A percentile compares a stretch with the other conserved stretches of the same genome.
phyloP scores from a whole-genome alignment of 2,113 vertebrate species.

The Malurus cyaneus region DNA sequence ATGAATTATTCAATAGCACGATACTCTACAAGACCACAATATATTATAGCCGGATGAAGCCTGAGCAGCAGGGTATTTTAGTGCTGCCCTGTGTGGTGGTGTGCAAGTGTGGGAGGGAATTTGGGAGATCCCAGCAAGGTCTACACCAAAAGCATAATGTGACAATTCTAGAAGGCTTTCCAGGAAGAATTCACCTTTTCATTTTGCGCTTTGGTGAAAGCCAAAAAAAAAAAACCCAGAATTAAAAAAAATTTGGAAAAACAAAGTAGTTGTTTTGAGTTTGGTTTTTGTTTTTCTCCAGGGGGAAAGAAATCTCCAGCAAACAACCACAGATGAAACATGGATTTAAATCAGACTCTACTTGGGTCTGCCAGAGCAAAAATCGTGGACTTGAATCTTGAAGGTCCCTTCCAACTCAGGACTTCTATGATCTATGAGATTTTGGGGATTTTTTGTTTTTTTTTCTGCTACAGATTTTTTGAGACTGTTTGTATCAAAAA shows the following conservation, averaged over 20 bases:
- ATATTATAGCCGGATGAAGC: not conserved
- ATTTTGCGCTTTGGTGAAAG: not conserved
- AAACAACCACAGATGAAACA: not conserved
- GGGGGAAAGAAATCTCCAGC: not conserved
- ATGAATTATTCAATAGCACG: not conserved
- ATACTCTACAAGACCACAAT: not conserved
- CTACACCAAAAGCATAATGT: not conserved
- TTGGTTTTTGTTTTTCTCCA: not conserved
- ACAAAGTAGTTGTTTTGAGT: not conserved
- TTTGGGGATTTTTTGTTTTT: fast-evolving
- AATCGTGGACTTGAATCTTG: not conserved
- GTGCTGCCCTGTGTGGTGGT: not conserved
- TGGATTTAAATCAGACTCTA: not conserved
- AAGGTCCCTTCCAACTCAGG: not conserved
- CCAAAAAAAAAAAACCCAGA: not conserved
- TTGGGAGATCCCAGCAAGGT: not conserved
- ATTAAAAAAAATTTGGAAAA: not conserved
- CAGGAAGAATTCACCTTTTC: not conserved
- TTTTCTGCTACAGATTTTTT: not conserved
- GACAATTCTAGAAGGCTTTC: not conserved
- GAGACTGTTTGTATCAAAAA: not conserved
- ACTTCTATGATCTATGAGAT: not conserved
- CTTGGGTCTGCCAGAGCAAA: not conserved
- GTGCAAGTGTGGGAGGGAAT: not conserved
- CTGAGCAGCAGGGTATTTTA: not conserved